These are phyloP conservation scores for Tichodroma muraria DNA, from an alignment of 2,113 vertebrate genomes.

Conservation along the genomic window DNA sequence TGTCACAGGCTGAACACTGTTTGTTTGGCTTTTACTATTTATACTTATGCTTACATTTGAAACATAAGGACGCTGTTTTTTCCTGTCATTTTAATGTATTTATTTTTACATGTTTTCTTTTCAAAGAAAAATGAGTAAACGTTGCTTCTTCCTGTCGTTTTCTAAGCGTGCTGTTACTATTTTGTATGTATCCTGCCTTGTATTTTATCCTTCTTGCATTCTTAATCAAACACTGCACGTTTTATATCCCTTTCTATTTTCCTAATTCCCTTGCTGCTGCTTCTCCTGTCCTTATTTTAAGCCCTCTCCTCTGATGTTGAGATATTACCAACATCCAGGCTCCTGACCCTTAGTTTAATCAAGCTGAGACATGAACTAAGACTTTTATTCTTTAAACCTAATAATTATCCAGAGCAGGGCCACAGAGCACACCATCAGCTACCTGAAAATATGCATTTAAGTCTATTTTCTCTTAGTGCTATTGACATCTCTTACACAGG, in stretches of 20 bases:
- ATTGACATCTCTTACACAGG: neutral
- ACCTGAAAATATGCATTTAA: neutral
- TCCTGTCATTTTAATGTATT: constrained; percentile 47
- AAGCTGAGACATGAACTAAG: neutral
- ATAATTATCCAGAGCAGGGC: neutral
- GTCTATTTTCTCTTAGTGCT: neutral
- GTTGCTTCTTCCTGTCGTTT: constrained; percentile 32
- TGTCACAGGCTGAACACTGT: neutral
- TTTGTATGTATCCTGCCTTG: constrained; percentile 11
- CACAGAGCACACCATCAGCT: neutral
- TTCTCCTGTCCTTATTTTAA: neutral
- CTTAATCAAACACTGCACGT: neutral
- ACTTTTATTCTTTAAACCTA: neutral
- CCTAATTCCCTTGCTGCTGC: neutral
- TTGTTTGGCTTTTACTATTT: constrained; percentile 57
- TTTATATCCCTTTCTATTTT: neutral
- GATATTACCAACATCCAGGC: neutral
- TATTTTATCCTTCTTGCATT: neutral
- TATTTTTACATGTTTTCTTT: constrained; percentile 41
- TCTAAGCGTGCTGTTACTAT: neutral
- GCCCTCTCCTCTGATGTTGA: neutral
- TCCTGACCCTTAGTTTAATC: constrained; percentile 6
- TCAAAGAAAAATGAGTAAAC: neutral
- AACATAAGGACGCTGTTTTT: constrained; percentile 23
- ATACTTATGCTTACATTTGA: constrained; percentile 41